Evolutionary conservation across 1,140 invertebrate genomes (phyloP).

Genomic region (honey bee (Apis mellifera)): Amel_HAv3.1 CM009939.2:4012501-4013000

Average conservation of each 20-base stretch:
- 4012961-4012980: not conserved
- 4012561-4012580: not conserved
- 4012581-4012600: conserved; percentile 2
- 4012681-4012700: too few species aligned
- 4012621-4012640: conserved; percentile 8
- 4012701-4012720: too few species aligned
- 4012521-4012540: not conserved
- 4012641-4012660: not conserved
- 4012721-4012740: too few species aligned
- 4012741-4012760: too few species aligned
- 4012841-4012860: not conserved
- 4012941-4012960: not conserved
- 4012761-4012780: too few species aligned
- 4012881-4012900: not conserved
- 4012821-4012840: not conserved
- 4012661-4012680: not conserved
- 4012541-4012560: not conserved
- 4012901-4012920: not conserved
- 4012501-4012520: not conserved
- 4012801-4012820: too few species aligned
- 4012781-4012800: too few species aligned
- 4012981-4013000: not conserved
- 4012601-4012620: not conserved
- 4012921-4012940: not conserved
- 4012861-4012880: not conserved